Conservation (phyloP, 2,888 invertebrate genomes). For the Cepaea hortensis region DNA sequence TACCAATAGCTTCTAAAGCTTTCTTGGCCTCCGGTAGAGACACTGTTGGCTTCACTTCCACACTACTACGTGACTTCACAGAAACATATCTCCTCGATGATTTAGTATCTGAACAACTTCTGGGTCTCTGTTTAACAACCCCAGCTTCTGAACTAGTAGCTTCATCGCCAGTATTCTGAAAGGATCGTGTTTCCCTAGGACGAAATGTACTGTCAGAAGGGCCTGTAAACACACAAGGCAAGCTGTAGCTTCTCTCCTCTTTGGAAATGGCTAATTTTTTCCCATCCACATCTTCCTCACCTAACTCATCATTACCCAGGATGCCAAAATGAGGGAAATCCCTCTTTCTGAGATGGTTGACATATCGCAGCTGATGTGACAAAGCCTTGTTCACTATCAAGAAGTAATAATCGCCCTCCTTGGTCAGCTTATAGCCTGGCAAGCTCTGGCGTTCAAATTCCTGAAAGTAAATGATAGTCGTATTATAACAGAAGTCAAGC, state of each 20-base stretch:
- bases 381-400: slow-evolving; percentile 75
- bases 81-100: slow-evolving; percentile 28
- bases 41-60: slow-evolving; percentile 13
- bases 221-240: slow-evolving; percentile 51
- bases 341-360: slow-evolving; percentile 59
- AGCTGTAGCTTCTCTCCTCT: slow-evolving; percentile 56
- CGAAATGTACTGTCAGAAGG: slow-evolving; percentile 1
- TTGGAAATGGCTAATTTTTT: slow-evolving; percentile 24
- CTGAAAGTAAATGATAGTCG: slow-evolving; percentile 18
- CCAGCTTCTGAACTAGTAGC: slow-evolving; percentile 26
- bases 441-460: slow-evolving; percentile 77
- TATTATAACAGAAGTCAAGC: neutral
- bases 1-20: slow-evolving; percentile 1
- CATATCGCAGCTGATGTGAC: slow-evolving; percentile 57
- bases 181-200: neutral
- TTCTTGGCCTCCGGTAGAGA: slow-evolving; percentile 26
- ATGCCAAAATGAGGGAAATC: slow-evolving; percentile 54
- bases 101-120: slow-evolving; percentile 54
- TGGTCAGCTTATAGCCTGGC: slow-evolving; percentile 80
- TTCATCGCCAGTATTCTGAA: slow-evolving; percentile 19
- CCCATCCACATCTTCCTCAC: slow-evolving; percentile 24
- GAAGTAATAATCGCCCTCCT: slow-evolving; percentile 81
- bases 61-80: neutral
- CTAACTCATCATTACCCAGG: neutral
- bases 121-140: slow-evolving; percentile 44